Conservation (phyloP, 2,797 vertebrate species). For the Poeciliopsis gracilis region DNA sequence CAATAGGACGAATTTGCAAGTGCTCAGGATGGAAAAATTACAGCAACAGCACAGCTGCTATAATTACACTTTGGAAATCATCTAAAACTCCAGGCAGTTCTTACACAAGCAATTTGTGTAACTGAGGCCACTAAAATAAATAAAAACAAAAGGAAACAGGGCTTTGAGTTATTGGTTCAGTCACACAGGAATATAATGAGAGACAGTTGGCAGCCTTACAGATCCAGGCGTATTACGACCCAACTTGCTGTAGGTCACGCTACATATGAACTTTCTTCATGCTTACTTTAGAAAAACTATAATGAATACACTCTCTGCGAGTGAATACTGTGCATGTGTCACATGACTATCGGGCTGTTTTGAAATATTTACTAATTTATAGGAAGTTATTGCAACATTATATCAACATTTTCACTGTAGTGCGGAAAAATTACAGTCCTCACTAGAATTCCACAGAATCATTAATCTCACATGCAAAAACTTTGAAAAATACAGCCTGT, state of each 20-base stretch:
- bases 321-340: neutral
- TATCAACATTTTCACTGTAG: neutral
- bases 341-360: neutral
- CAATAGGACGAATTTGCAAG: neutral
- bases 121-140: neutral
- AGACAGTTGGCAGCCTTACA: neutral
- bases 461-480: neutral
- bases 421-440: neutral
- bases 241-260: neutral
- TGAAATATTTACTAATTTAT: neutral
- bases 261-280: neutral
- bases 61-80: slow-evolving; percentile 6
- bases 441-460: neutral
- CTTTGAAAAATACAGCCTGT: neutral
- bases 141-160: neutral
- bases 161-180: slow-evolving; percentile 1
- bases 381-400: neutral
- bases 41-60: neutral
- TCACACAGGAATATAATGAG: neutral
- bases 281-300: neutral
- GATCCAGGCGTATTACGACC: neutral
- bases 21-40: neutral
- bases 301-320: neutral
- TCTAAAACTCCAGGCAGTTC: slow-evolving; percentile 1
- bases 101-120: slow-evolving; percentile 19